phyloP scores from a whole-genome alignment of 2,888 invertebrate species.

The Coleophora flavipennella region DNA sequence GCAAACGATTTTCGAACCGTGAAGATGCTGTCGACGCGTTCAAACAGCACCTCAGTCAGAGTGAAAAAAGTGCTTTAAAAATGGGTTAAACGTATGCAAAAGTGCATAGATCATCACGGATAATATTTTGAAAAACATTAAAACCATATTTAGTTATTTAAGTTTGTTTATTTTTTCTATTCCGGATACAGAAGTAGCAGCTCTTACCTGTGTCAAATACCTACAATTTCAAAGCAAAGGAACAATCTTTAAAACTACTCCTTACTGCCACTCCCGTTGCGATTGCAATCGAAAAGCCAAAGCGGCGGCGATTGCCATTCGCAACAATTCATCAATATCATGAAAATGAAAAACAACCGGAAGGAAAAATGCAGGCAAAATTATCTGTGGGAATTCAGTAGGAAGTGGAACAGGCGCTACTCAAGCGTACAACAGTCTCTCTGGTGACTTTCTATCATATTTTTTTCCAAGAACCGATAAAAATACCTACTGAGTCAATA shows the following conservation, averaged over 20 bases:
- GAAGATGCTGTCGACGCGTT: conserved; percentile 13
- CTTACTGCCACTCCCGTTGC: conserved; percentile 24
- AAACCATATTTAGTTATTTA: conserved; percentile 1
- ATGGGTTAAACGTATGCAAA: conserved; percentile 10
- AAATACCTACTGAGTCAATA: too few relatives aligned
- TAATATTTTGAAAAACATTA: conserved; percentile 7
- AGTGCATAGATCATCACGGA: conserved; percentile 6
- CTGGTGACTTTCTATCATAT: not conserved
- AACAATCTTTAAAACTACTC: conserved; percentile 38
- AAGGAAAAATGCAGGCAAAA: conserved; percentile 19
- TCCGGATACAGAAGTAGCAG: not conserved
- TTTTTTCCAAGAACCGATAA: too few relatives aligned
- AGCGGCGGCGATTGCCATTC: conserved; percentile 31
- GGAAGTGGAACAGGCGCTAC: conserved; percentile 16
- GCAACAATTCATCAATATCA: conserved; percentile 37
- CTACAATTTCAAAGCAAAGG: conserved; percentile 32
- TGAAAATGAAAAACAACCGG: conserved; percentile 24
- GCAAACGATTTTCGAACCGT: conserved; percentile 11
- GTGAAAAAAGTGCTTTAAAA: conserved; percentile 12
- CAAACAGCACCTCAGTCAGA: conserved; percentile 11
- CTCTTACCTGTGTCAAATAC: not conserved
- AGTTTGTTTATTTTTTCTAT: conserved; percentile 1
- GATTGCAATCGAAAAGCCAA: conserved; percentile 28
- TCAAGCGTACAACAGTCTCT: conserved; percentile 13
- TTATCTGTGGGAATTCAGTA: conserved; percentile 10